Evolutionary conservation across 2,797 vertebrate species (phyloP).

Genomic region (Sebastes taczanowskii): DNA sequence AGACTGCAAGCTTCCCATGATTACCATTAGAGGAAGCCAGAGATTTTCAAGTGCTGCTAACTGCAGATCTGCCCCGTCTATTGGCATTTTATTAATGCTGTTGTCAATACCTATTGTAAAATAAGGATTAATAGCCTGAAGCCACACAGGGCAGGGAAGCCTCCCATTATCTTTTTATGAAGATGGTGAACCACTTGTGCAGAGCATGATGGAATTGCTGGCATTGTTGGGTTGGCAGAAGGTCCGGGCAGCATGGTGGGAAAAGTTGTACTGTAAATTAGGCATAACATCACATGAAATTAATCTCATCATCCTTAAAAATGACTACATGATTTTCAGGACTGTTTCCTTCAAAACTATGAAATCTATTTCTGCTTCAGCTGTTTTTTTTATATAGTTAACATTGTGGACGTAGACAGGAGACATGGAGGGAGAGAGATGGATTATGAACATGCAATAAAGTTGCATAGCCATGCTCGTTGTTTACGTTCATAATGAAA

Average conservation of each 20-base stretch:
- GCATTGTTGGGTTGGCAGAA: neutral
- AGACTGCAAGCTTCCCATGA: constrained; percentile 25
- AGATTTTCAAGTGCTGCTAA: constrained; percentile 4
- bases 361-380: neutral
- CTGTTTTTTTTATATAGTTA: neutral
- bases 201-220: neutral
- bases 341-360: neutral
- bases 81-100: constrained; percentile 36
- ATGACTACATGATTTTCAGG: neutral
- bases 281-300: neutral
- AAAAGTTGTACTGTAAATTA: neutral
- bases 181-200: neutral
- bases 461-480: too few species aligned
- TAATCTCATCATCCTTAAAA: neutral
- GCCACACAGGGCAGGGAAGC: neutral
- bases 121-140: constrained; percentile 13
- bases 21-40: constrained; percentile 32
- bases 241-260: neutral
- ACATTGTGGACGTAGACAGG: neutral
- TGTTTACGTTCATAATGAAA: too few species aligned
- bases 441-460: neutral
- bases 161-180: neutral
- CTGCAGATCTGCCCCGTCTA: constrained; percentile 33
- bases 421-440: neutral
- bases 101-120: constrained; percentile 42